phyloP scores from a whole-genome alignment of 2,113 vertebrate species.

The Urocynchramus pylzowi region DNA sequence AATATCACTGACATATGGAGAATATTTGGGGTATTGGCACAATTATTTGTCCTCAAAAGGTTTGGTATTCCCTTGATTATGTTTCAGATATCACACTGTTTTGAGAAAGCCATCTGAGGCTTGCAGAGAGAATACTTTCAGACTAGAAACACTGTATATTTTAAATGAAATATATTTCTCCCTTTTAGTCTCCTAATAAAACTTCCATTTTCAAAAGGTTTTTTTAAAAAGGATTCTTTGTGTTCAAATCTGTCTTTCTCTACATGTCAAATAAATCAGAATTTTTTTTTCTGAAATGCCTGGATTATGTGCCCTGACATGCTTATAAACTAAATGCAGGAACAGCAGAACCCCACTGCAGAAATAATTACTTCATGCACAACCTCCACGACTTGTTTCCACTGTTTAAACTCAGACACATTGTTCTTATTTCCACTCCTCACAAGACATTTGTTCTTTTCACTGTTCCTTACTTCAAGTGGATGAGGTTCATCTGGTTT shows the following conservation, averaged over 20 bases:
- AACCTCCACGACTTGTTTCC: conserved; percentile 53
- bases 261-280: conserved; percentile 14
- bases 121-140: background rate
- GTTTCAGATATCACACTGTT: conserved; percentile 16
- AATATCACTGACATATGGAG: background rate
- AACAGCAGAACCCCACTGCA: conserved; percentile 38
- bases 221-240: background rate
- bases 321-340: conserved; percentile 58
- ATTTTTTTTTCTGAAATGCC: background rate
- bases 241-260: conserved; percentile 12
- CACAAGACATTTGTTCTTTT: conserved; percentile 75
- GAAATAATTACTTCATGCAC: conserved; percentile 65
- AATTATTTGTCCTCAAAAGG: background rate
- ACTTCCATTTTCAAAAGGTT: background rate
- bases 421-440: conserved; percentile 77
- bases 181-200: conserved; percentile 10
- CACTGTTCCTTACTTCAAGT: conserved; percentile 59
- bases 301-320: conserved; percentile 37
- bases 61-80: background rate
- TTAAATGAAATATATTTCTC: background rate
- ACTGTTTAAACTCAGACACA: conserved; percentile 72
- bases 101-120: background rate
- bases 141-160: background rate
- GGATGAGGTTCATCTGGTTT: conserved; percentile 73
- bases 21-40: background rate